These are phyloP conservation scores for Diplodus sargus DNA, from an alignment of 2,797 vertebrate species.

Conservation along the genomic window DNA sequence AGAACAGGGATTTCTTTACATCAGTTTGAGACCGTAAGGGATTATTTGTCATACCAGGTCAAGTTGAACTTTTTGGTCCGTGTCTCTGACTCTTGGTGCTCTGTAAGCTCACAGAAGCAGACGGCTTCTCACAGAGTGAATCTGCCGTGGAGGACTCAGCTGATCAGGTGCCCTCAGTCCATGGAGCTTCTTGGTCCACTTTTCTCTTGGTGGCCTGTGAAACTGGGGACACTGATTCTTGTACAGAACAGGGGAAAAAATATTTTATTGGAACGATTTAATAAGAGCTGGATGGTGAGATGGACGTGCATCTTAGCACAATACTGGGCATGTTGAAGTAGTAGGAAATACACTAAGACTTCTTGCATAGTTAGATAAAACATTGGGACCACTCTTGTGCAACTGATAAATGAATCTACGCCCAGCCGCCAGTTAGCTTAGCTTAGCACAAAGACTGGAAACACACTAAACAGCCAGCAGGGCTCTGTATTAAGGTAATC, in stretches of 20 bases:
- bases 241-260: neutral
- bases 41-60: too few relatives aligned
- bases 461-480: neutral
- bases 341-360: neutral
- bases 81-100: slow-evolving; percentile 34
- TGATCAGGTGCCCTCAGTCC: slow-evolving; percentile 27
- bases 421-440: neutral
- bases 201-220: slow-evolving; percentile 82
- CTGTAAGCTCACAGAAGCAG: slow-evolving; percentile 80
- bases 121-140: slow-evolving; percentile 24
- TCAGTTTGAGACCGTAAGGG: too few relatives aligned
- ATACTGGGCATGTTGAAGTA: neutral
- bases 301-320: neutral
- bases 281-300: neutral
- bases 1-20: too few relatives aligned
- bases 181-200: neutral
- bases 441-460: neutral
- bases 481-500: neutral
- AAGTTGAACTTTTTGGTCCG: too few relatives aligned
- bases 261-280: neutral
- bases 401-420: too few relatives aligned
- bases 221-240: slow-evolving; percentile 62
- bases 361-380: neutral
- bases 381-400: neutral
- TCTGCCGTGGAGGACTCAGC: slow-evolving; percentile 67